A percentile compares a stretch with the other conserved stretches of the same genome.
Conservation (phyloP, 2,888 invertebrate genomes). For the Pemphredon lugubris region DNA sequence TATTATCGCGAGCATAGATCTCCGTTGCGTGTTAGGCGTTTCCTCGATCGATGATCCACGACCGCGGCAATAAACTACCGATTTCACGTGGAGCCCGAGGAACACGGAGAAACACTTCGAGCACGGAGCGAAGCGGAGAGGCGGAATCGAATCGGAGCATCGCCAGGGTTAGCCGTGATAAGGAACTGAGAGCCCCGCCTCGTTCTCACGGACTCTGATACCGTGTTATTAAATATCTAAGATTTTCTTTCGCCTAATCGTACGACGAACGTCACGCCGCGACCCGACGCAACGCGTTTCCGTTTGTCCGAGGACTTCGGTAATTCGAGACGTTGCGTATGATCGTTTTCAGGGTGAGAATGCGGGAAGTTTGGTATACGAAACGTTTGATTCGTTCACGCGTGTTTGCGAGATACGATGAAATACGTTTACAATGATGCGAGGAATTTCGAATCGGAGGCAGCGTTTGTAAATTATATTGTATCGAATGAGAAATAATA, state of each 20-base stretch:
- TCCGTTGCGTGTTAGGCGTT: constrained; percentile 33
- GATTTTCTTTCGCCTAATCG: no score
- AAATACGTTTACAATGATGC: no score
- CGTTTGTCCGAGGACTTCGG: not conserved
- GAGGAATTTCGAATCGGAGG: no score
- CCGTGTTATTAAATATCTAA: no score
- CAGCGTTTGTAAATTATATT: no score
- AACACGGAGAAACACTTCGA: constrained; percentile 9
- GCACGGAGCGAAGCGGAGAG: not conserved
- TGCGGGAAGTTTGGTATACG: no score
- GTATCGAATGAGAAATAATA: no score
- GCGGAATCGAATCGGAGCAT: constrained; percentile 62
- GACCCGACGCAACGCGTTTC: not conserved
- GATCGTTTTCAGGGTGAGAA: no score
- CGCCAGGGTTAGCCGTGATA: constrained; percentile 55
- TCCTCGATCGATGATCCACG: constrained; percentile 43
- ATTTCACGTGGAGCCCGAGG: constrained; percentile 30
- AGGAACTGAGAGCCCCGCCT: constrained; percentile 19
- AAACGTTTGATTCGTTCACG: no score
- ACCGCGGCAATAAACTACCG: constrained; percentile 22
- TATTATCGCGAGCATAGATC: constrained; percentile 56
- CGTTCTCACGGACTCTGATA: not conserved
- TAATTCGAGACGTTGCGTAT: no score
- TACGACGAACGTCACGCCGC: not conserved
- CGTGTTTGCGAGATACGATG: no score